A percentile compares a stretch with the other conserved stretches of the same genome.
These are phyloP conservation scores for Trissonchulus latispiculum DNA, from an alignment of 2,888 invertebrate species.

Conservation along the genomic window DNA sequence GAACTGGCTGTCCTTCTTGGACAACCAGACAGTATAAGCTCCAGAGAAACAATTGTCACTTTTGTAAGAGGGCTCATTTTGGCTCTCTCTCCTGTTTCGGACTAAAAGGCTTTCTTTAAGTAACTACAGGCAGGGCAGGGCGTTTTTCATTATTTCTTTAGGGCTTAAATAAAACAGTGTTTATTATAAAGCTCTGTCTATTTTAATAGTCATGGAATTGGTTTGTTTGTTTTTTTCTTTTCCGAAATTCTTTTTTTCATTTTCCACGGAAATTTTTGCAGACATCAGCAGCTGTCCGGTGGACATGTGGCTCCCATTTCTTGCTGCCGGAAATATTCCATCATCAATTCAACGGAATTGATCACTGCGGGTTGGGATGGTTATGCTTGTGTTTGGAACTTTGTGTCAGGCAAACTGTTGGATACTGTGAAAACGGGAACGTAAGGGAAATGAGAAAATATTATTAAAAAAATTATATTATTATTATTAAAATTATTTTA, in stretches of 20 bases:
- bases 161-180: too few species aligned
- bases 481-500: too few species aligned
- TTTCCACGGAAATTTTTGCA: neutral
- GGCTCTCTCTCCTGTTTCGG: too few species aligned
- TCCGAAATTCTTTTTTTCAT: neutral
- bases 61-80: too few species aligned
- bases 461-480: too few species aligned
- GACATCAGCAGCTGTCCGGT: neutral
- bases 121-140: too few species aligned
- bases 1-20: too few species aligned
- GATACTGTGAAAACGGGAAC: constrained; percentile 23
- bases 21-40: too few species aligned
- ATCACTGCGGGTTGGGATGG: constrained; percentile 45
- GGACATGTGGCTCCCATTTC: constrained; percentile 14
- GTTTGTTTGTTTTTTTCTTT: too few species aligned
- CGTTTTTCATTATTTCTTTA: too few species aligned
- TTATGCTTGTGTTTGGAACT: constrained; percentile 42
- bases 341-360: neutral
- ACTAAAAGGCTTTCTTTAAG: too few species aligned
- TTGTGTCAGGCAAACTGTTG: constrained; percentile 32
- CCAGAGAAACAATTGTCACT: too few species aligned
- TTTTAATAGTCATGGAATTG: neutral
- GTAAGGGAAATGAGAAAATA: neutral
- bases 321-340: neutral
- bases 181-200: neutral